Percentiles rank a stretch among this genome's conserved stretches.
phyloP scores from a whole-genome alignment of 2,113 vertebrate genomes.

The Xenopus borealis region DNA sequence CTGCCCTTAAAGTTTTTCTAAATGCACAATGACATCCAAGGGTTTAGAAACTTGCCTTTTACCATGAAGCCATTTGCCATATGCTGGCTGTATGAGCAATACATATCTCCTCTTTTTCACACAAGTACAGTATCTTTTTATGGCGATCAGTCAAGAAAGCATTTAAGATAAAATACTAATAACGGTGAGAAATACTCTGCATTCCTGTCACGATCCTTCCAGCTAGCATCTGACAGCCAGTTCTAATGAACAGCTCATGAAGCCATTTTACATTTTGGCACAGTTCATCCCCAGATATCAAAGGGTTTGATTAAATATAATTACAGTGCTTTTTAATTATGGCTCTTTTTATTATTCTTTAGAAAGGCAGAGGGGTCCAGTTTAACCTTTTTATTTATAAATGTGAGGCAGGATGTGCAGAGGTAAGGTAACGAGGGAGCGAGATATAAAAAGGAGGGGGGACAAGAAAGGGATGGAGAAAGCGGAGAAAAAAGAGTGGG shows the following conservation, averaged over 20 bases:
- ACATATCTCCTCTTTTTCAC: not conserved
- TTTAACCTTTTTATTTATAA: constrained; percentile 12
- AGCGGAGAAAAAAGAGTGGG: accelerated
- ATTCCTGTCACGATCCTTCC: constrained; percentile 31
- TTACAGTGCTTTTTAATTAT: constrained; percentile 49
- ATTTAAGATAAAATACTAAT: constrained; percentile 11
- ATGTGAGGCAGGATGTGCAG: not conserved
- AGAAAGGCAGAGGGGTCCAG: not conserved
- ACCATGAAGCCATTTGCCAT: not conserved
- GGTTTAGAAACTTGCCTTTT: not conserved
- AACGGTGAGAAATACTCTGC: not conserved
- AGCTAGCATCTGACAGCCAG: not conserved
- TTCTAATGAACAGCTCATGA: constrained; percentile 13
- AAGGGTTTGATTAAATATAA: constrained; percentile 45
- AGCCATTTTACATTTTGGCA: constrained; percentile 27
- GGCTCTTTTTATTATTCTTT: not conserved
- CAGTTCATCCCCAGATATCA: constrained; percentile 6
- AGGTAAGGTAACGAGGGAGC: accelerated
- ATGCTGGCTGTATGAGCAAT: accelerated
- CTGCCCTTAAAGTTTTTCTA: too few species aligned
- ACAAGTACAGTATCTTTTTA: not conserved
- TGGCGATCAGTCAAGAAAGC: not conserved
- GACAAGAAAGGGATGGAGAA: too few species aligned
- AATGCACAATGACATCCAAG: not conserved
- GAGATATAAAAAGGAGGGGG: accelerated